A percentile compares a stretch with the other conserved stretches of the same genome.
These are phyloP conservation scores for Benitochromis conjunctus DNA, from an alignment of 2,113 vertebrate genomes.

Conservation along the genomic window DNA sequence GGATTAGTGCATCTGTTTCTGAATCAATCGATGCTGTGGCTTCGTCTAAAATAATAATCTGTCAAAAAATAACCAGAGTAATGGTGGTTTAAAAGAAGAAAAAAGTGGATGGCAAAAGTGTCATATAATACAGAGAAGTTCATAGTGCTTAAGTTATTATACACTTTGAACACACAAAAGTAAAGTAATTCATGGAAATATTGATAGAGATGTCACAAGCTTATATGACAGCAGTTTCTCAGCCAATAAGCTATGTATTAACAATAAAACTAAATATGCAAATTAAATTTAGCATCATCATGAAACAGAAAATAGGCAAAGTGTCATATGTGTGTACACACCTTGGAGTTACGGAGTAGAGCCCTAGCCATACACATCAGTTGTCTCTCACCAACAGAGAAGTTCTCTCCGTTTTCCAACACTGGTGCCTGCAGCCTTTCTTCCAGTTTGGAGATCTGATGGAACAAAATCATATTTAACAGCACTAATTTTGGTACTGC, in stretches of 20 bases:
- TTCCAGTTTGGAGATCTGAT: slow-evolving; percentile 73
- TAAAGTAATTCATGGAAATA: neutral
- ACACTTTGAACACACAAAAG: neutral
- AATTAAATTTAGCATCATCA: neutral
- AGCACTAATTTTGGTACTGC: neutral
- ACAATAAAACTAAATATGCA: neutral
- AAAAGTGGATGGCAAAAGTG: neutral
- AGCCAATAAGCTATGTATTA: neutral
- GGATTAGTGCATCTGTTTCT: slow-evolving; percentile 79
- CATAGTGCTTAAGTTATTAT: neutral
- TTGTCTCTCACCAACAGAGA: slow-evolving; percentile 81
- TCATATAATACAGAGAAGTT: neutral
- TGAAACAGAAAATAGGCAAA: neutral
- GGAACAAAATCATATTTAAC: neutral
- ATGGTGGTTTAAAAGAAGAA: too few relatives aligned
- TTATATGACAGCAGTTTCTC: neutral
- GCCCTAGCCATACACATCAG: slow-evolving; percentile 81
- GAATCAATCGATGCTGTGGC: slow-evolving; percentile 85
- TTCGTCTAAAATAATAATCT: slow-evolving; percentile 85
- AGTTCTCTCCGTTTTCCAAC: slow-evolving; percentile 80
- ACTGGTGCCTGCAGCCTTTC: slow-evolving; percentile 70
- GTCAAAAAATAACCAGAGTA: neutral
- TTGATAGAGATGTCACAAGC: neutral
- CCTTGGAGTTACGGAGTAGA: slow-evolving; percentile 79
- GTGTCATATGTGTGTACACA: neutral